Base-by-base conservation (phyloP, 2,113 vertebrate genomes). In the Phalacrocorax carbo region DNA sequence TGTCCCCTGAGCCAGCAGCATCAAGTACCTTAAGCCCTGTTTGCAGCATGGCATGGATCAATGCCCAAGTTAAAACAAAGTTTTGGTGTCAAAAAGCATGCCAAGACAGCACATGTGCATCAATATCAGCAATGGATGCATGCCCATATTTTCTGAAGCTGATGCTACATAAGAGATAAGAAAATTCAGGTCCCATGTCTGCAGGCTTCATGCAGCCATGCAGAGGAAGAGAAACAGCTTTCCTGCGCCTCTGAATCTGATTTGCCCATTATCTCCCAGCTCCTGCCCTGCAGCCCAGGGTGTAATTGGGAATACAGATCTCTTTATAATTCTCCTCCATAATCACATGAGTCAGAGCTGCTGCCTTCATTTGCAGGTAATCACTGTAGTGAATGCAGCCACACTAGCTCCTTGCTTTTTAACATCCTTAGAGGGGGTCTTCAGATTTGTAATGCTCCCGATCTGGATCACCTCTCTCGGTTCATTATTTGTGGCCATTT, bases 281-380 rank as follows among this genome's bases (percentile, higher is more conserved):
- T 73, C 84, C 94, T 95, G 86, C 90, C 71, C 66, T 86, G 83
- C 91, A 79, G 77, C 83, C 83, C 8, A 3, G 58, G 44, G 30
- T 89, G 81, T 91, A 95, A 95, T 91, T 91, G 73, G 55, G 75
- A 91, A 89, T 91, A 93, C 81, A 70, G 75, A 65, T 85, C 91
- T 95, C 84, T 94, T 91, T 97, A 85, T 79, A 85, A 95, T 97
- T 96, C 96, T 87, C 46, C 91, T 93, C 95, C 94, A 93, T 72
- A 85, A 97, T 70, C 77, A 85, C 83, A 91, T 89, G 88, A 97
- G 86, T 95, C 95, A 97, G 89, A 96, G 89, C 91, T 94, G 95
- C 89, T 80, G 78, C 93, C 81, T 96, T 95, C 89, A 72, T 97
- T 97, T 94, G 70, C 91, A 85, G 81, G 94, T 97, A 95, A 97